These are phyloP conservation scores for Onychostoma macrolepis DNA, from an alignment of 2,113 vertebrate genomes.

Conservation along the genomic window DNA sequence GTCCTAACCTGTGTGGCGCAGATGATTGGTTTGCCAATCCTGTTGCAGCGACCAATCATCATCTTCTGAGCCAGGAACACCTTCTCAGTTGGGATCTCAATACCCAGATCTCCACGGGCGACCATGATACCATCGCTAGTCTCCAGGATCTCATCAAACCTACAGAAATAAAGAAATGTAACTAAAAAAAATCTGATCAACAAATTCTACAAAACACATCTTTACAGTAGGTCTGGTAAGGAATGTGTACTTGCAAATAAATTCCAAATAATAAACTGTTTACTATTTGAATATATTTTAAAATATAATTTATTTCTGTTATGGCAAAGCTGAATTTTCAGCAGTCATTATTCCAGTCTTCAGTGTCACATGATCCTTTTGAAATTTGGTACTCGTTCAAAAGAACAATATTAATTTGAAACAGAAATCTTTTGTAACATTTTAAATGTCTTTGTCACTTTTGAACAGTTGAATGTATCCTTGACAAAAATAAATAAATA, in stretches of 20 bases:
- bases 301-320: not conserved
- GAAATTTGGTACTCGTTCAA: too few species aligned
- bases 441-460: too few species aligned
- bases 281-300: not conserved
- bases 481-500: too few species aligned
- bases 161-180: constrained; percentile 56
- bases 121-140: constrained; percentile 99
- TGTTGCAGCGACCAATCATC: constrained; percentile 97
- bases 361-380: too few species aligned
- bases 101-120: constrained; percentile 94
- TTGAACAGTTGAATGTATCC: too few species aligned
- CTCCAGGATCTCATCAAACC: constrained; percentile 98
- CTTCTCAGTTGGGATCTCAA: constrained; percentile 97
- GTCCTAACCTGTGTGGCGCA: constrained; percentile 92
- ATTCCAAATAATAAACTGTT: not conserved
- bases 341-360: not conserved
- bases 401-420: too few species aligned
- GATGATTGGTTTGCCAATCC: constrained; percentile 92
- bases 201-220: not conserved
- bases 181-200: not conserved
- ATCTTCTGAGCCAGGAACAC: constrained; percentile 98
- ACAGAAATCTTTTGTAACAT: too few species aligned
- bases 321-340: not conserved
- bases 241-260: not conserved
- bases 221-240: too few species aligned